Base-by-base conservation (phyloP, 1,140 invertebrate species). In the honey bee (Apis mellifera) region DNA sequence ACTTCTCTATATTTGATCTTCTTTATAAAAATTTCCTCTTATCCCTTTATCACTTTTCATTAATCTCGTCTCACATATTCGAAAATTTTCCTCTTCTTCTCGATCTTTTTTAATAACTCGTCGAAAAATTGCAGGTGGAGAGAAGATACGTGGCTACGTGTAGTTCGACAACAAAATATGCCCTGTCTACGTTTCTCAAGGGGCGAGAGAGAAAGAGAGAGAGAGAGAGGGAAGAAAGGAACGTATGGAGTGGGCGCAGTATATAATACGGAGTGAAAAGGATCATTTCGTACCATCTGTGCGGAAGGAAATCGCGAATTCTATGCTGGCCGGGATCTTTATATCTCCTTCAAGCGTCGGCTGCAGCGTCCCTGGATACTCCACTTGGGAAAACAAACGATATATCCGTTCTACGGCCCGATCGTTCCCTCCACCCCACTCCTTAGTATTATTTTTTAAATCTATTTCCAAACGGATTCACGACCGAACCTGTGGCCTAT, bases 341-440 rank as follows among this genome's bases (percentile, higher is more conserved):
- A 88, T 88, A 88, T 88, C 86, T 83, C 78, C 86, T 82, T 85
- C 66, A 85, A 76, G 73, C 86, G 86, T 88, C 86, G 86, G 66
- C 60, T 80, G 79, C 86, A 88, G 84, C 68, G 52, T 54, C 68
- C 73, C 52, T 42, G 78, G 59, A 76, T 75, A 69, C 69, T 84
- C 78, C 65, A 87, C 76, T 83, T 12, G 48, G 75, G 84, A 79
- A 82, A 88, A 88, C 86, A 88, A 88, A 88, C 86, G 86, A 60
- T 85, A 85, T 75, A 85, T 64, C 64, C 71, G 66, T 48, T 50
- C 66, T 12, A 23, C 15, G 66, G 66, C 23, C 21, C n/a, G 57
- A 48, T 52, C 76, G 71, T 83, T 77, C 60, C 7, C 1, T 4
- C 13, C 52, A 0, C 52, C 52, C 2, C 13, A 12, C n/a, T 23